phyloP scores from a whole-genome alignment of 30 jellyfish, hydroid and myxozoan species.

The Pseudorhiza aurosa region DNA sequence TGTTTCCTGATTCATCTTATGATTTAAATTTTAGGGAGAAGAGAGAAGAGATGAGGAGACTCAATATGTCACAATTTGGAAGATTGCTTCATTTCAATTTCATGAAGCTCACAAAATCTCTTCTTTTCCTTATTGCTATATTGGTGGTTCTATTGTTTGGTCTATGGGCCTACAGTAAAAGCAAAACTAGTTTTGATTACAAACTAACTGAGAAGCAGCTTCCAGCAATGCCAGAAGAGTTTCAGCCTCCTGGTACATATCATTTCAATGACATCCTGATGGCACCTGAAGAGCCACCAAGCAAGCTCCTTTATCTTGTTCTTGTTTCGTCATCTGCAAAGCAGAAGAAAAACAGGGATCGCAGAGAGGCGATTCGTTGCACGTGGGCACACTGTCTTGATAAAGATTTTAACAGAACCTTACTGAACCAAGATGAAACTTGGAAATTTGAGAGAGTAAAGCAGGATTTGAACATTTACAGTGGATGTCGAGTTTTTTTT shows the following conservation, averaged over 20 bases:
- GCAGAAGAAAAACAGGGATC: not conserved
- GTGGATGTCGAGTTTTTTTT: slow-evolving; percentile 46
- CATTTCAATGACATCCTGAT: slow-evolving; percentile 15
- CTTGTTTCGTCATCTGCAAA: slow-evolving; percentile 38
- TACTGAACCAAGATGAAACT: not conserved
- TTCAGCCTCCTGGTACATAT: slow-evolving; percentile 12
- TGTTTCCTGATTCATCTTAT: too few relatives aligned
- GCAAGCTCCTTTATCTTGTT: slow-evolving; percentile 24
- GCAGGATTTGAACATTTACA: not conserved
- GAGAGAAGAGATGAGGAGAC: not conserved
- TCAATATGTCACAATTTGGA: not conserved
- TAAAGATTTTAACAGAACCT: not conserved
- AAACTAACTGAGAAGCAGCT: not conserved
- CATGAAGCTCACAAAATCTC: not conserved
- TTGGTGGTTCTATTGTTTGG: not conserved
- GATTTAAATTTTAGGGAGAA: too few relatives aligned
- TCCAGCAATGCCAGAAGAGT: not conserved
- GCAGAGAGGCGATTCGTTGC: slow-evolving; percentile 69
- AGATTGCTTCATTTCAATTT: not conserved
- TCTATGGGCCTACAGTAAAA: not conserved
- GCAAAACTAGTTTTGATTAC: not conserved
- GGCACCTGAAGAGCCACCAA: slow-evolving; percentile 5
- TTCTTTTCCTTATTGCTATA: not conserved
- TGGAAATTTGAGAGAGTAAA: not conserved
- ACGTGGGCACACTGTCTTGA: slow-evolving; percentile 72